These are phyloP conservation scores for Gorsachius magnificus DNA, from an alignment of 2,797 vertebrate species.

Conservation along the genomic window DNA sequence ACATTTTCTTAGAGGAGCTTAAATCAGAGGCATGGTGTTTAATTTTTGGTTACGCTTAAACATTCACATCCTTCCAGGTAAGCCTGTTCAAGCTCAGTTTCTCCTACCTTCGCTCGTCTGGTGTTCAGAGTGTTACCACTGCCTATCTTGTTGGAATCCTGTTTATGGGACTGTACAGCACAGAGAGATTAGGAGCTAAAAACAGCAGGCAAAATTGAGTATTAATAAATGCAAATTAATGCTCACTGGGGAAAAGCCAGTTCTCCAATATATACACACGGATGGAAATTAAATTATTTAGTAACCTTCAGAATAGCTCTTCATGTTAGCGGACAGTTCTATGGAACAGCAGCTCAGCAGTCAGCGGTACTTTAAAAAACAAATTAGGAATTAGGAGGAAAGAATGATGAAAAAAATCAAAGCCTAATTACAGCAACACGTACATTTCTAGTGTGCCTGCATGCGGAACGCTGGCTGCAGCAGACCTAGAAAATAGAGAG, in stretches of 20 bases:
- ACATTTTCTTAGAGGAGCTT: background rate
- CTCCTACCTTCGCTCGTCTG: background rate
- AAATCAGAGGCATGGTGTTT: background rate
- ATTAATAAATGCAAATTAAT: slow-evolving; percentile 65
- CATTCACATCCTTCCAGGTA: background rate
- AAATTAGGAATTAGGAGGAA: background rate
- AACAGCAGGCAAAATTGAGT: slow-evolving; percentile 28
- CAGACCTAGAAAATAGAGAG: background rate
- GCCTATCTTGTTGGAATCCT: background rate
- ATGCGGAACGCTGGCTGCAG: background rate
- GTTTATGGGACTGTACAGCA: background rate
- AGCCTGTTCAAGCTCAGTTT: background rate
- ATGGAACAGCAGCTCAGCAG: background rate
- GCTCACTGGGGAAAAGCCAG: slow-evolving; percentile 4
- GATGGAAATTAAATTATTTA: slow-evolving; percentile 46
- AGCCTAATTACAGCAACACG: background rate
- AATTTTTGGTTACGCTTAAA: background rate
- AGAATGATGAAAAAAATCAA: background rate
- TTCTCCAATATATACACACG: slow-evolving; percentile 17
- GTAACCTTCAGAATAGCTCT: slow-evolving; percentile 24
- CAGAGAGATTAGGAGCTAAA: slow-evolving; percentile 18
- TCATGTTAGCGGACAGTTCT: background rate
- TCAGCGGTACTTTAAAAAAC: background rate
- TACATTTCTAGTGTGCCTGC: background rate
- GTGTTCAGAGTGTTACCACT: background rate